phyloP scores from a whole-genome alignment of 1,140 invertebrate genomes.

The Orchesella cincta region DNA sequence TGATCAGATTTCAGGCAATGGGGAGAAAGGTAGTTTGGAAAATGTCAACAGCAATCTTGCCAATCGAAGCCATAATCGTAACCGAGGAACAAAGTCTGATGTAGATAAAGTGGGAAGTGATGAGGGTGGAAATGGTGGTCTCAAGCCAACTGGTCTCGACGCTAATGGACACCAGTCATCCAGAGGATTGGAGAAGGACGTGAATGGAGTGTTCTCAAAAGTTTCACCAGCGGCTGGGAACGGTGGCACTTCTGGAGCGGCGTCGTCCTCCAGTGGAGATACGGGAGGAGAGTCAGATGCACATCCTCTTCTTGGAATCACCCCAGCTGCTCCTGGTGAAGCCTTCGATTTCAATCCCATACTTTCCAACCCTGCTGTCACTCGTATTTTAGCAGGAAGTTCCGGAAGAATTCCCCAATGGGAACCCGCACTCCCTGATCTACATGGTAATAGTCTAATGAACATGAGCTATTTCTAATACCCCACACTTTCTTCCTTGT shows the following conservation, averaged over 20 bases:
- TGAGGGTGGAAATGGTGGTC: constrained; percentile 25
- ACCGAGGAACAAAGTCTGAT: constrained; percentile 13
- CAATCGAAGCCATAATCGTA: constrained; percentile 33
- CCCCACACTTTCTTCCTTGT: not conserved
- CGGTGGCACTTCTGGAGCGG: constrained; percentile 1
- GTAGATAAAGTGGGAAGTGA: constrained; percentile 34
- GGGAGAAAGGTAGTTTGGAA: constrained; percentile 11
- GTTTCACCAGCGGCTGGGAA: not conserved
- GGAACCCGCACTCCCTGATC: constrained; percentile 50
- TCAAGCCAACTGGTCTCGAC: not conserved
- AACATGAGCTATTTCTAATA: not conserved
- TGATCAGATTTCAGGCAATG: constrained; percentile 25
- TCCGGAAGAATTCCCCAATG: constrained; percentile 51
- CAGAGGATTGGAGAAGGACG: constrained; percentile 49
- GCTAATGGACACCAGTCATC: constrained; percentile 9
- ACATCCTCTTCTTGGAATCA: constrained; percentile 51
- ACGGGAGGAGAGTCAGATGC: constrained; percentile 43
- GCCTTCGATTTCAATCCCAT: constrained; percentile 52
- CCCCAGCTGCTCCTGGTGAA: constrained; percentile 50
- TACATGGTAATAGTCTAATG: constrained; percentile 47
- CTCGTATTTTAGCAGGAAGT: constrained; percentile 52
- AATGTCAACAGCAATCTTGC: constrained; percentile 36
- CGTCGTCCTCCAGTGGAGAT: constrained; percentile 2
- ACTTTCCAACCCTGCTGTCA: constrained; percentile 51
- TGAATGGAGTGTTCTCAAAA: constrained; percentile 50